Evolutionary conservation across 30 jellyfish, hydroid and myxozoan genomes (phyloP), one percentile per base, ranked within the genome.

Genomic region (Aurelia coerulea): DNA sequence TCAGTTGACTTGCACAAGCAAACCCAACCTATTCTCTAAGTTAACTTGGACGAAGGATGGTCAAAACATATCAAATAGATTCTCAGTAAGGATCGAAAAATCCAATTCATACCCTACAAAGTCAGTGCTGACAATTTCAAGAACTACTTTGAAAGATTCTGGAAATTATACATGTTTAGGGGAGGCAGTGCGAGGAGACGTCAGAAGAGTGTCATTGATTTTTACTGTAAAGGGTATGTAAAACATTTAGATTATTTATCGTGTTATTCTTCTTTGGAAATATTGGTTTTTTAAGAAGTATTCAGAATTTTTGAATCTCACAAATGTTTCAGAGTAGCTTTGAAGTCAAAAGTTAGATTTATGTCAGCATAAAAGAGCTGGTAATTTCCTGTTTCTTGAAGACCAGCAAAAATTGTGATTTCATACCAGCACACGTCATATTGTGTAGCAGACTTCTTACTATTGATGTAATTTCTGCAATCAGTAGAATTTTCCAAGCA

Each of bases 151-250:
- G 18, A 60, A 54, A 2, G 94, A 94, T 73, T 65, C 97, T 53
- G 98, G 98, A 17, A 71, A 65, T 39, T 94, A 88, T 75, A 62
- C 92, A 13, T 94, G 98, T 68, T 75, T 80, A 54, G 98, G 92
- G 42, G 59, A 74, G 7, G 90, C 53, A 33, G 68, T 87, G 5
- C 65, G 97, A 18, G 94, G 90, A 16, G 86, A 64, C 17, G 73
- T n/a, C 11, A 52, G 42, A 33, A 63, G 39, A 4, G 82, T 77
- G 9, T 17, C 70, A 3, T 68, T 73, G 0, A 29, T 42, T 34
- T 65, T 93, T 13, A 50, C 31, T 16, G 96, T 88, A 33, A 60
- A 39, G 23, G 42, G 72, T 34, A 8, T 49, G 31, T 9, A 9
- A 46, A 6, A 46, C 2, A 4, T 46, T 46, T 9, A 46, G 56